Conservation (phyloP, 30 jellyfish, hydroid and myxozoan species). For the Aurelia sp. region DNA sequence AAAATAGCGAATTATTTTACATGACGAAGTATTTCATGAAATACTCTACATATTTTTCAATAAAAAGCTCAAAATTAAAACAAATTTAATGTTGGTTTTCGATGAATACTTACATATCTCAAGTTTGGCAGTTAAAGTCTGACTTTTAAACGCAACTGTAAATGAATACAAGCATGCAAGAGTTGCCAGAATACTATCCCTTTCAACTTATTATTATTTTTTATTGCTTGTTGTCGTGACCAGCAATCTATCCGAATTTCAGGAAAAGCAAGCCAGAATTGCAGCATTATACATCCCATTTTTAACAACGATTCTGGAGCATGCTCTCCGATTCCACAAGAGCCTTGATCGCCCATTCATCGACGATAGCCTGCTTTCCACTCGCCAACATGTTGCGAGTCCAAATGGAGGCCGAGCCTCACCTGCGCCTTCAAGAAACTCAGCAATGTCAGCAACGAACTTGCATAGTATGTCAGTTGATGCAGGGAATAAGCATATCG, state of each 20-base stretch:
- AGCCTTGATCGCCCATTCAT: constrained; percentile 92
- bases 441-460: constrained; percentile 29
- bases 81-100: too few species aligned
- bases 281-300: constrained; percentile 94
- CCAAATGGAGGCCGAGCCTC: constrained; percentile 64
- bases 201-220: too few species aligned
- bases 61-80: too few species aligned
- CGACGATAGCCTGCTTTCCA: constrained; percentile 90
- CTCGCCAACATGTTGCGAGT: constrained; percentile 60
- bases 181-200: too few species aligned
- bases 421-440: constrained; percentile 77
- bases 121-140: too few species aligned
- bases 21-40: too few species aligned
- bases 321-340: constrained; percentile 95
- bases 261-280: constrained; percentile 93
- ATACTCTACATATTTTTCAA: too few species aligned
- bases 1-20: too few species aligned
- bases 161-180: too few species aligned
- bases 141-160: too few species aligned
- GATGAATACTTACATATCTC: too few species aligned
- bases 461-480: constrained; percentile 13
- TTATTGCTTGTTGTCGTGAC: neutral
- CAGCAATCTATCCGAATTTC: neutral
- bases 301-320: constrained; percentile 95
- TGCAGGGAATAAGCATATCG: constrained; percentile 56